Base-by-base conservation (phyloP, 2,797 vertebrate species). In the Crocodylus rhombifer region DNA sequence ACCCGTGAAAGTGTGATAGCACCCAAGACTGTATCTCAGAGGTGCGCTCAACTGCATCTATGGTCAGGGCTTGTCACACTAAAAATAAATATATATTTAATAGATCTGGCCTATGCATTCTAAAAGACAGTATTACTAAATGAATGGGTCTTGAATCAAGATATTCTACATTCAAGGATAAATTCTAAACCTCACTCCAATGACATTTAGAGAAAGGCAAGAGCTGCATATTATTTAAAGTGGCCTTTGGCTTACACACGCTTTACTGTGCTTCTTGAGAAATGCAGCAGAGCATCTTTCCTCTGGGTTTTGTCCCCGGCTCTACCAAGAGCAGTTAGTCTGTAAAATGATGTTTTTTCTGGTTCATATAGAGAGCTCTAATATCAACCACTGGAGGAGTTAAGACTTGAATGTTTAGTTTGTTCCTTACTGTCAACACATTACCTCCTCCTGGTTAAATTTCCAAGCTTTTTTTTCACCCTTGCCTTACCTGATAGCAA, bases 21-120 rank as follows among this genome's bases (percentile, higher is more conserved):
- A 51, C 42, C 42, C 42, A 51, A 51, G 42, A 51, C 42, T 51
- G 10, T 51, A 51, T 51, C 9, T 51, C 42, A 51, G 42, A 51
- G 42, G 9, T 51, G 42, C 42, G 10, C 42, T 9, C 42, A 51
- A 51, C 9, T 51, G 42, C 42, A 51, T 51, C 42, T 51, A 51
- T 9, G 42, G 9, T 9, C 10, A 51, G 10, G 42, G 42, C 42
- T 10, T 51, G 9, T 4, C 30, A 57, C 0, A 0, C 2, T 55
- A 60, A 61, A 17, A 14, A 86, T 86, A 86, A 87, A 51, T 10
- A 42, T 80, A 56, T 1, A 3, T 58, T 58, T 51, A 83, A 77
- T 1, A 57, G 3, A 23, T 82, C 64, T 79, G 4, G 6, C 76
- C 73, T 69, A 7, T 77, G 30, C 3, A 63, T 64, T 80, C 69